Evolutionary conservation across 2,113 vertebrate genomes (phyloP).

Genomic region (Raja brachyura): DNA sequence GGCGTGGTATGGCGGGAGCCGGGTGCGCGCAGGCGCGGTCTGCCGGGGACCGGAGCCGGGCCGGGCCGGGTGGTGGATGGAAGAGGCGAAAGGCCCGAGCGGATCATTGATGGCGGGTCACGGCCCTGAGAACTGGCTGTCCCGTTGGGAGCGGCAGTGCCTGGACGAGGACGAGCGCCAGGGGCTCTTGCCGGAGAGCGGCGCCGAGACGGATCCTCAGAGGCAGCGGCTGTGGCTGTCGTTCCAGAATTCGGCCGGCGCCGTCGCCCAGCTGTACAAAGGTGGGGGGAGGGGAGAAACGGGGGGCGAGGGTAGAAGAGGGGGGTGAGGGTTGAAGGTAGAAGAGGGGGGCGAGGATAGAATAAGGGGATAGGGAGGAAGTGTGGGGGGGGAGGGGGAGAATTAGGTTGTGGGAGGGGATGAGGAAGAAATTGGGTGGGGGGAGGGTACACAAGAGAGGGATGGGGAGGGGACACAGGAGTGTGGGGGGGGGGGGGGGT

Average conservation of each 20-base stretch:
- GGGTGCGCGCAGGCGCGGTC: neutral
- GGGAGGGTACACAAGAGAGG: too few relatives aligned
- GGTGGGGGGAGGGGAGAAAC: neutral
- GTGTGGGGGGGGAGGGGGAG: too few relatives aligned
- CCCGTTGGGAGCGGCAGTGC: conserved; percentile 38
- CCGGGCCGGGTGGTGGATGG: neutral
- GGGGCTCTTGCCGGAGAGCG: neutral
- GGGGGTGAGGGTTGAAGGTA: neutral
- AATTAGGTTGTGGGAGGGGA: too few relatives aligned
- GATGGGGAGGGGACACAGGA: too few relatives aligned
- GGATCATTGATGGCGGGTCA: conserved; percentile 15
- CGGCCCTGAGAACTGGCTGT: conserved; percentile 34
- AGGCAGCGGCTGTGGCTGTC: conserved; percentile 37
- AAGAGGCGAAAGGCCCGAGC: conserved; percentile 7
- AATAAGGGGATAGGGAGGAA: too few relatives aligned
- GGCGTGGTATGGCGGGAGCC: neutral
- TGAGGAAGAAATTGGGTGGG: too few relatives aligned
- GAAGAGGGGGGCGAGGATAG: too few relatives aligned
- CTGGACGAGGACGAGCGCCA: conserved; percentile 36
- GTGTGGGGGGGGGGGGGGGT: too few relatives aligned
- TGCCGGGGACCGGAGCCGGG: neutral
- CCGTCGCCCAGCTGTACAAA: conserved; percentile 39
- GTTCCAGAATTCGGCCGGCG: conserved; percentile 40
- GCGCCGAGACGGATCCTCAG: neutral
- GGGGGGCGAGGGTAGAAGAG: neutral